Conservation (phyloP, 2,888 invertebrate genomes). For the Argyresthia goedartella region DNA sequence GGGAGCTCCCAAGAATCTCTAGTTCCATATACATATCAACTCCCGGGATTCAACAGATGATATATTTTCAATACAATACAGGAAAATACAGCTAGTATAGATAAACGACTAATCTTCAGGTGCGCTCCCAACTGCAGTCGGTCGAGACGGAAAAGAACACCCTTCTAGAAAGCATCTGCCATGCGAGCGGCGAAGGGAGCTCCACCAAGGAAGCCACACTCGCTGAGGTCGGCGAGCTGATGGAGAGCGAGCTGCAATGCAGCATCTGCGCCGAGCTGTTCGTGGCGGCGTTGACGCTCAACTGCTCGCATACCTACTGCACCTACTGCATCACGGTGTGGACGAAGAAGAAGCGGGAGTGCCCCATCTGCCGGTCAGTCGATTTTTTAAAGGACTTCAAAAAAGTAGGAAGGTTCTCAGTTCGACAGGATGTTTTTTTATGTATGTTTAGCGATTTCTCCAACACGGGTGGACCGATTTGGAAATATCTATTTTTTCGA, state of each 20-base stretch:
- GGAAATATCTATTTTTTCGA: too few relatives aligned
- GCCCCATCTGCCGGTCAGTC: slow-evolving; percentile 76
- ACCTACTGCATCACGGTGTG: slow-evolving; percentile 77
- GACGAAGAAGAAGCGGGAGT: slow-evolving; percentile 77
- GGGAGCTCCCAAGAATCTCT: too few relatives aligned
- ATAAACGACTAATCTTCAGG: slow-evolving; percentile 19
- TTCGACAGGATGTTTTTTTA: too few relatives aligned
- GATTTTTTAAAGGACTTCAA: too few relatives aligned
- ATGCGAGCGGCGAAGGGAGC: slow-evolving; percentile 17
- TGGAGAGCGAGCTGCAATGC: slow-evolving; percentile 81
- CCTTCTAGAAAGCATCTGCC: slow-evolving; percentile 29
- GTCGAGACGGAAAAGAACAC: slow-evolving; percentile 41
- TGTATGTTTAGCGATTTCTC: too few relatives aligned
- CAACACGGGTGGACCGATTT: too few relatives aligned
- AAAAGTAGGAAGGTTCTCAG: too few relatives aligned
- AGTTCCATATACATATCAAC: too few relatives aligned
- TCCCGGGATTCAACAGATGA: too few relatives aligned
- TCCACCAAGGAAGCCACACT: slow-evolving; percentile 30
- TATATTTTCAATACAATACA: too few relatives aligned
- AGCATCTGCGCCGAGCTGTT: slow-evolving; percentile 83
- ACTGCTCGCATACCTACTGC: slow-evolving; percentile 84
- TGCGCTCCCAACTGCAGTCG: slow-evolving; percentile 33
- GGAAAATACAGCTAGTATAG: too few relatives aligned
- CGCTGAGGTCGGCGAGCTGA: slow-evolving; percentile 61
- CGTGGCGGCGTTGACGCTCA: slow-evolving; percentile 76